Conservation (phyloP, 2,113 vertebrate genomes). For the Podarcis muralis region DNA sequence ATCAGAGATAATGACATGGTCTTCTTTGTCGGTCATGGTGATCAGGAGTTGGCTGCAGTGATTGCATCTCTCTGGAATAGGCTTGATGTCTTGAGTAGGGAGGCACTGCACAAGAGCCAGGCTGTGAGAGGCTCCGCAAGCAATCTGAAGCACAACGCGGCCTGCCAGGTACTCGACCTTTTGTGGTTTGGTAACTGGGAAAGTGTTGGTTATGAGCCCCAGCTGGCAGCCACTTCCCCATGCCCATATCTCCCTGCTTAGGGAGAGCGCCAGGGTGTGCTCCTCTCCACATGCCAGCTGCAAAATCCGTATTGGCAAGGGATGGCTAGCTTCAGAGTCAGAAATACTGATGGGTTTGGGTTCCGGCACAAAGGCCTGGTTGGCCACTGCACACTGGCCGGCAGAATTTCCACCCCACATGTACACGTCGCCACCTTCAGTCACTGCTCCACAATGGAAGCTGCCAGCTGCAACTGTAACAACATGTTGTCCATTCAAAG, state of each 20-base stretch:
- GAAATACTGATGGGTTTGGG: slow-evolving; percentile 84
- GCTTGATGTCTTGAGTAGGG: slow-evolving; percentile 79
- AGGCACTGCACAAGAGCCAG: slow-evolving; percentile 91
- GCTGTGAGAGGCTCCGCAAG: slow-evolving; percentile 91
- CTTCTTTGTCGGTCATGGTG: slow-evolving; percentile 98
- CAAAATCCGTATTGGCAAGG: slow-evolving; percentile 79
- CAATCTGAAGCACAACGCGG: slow-evolving; percentile 89
- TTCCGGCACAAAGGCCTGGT: slow-evolving; percentile 80
- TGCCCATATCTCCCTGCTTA: slow-evolving; percentile 90
- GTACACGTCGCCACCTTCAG: slow-evolving; percentile 86
- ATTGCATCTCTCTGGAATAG: slow-evolving; percentile 88
- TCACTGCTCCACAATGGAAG: slow-evolving; percentile 90
- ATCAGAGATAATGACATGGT: slow-evolving; percentile 98
- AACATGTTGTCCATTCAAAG: slow-evolving; percentile 83
- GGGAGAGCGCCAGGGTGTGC: slow-evolving; percentile 89
- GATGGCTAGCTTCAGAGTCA: slow-evolving; percentile 78
- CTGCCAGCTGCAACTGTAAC: slow-evolving; percentile 88
- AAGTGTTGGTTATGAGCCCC: slow-evolving; percentile 80
- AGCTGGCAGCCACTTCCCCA: slow-evolving; percentile 96
- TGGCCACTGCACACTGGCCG: slow-evolving; percentile 90
- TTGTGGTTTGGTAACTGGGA: slow-evolving; percentile 89
- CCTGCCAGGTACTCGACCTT: slow-evolving; percentile 91
- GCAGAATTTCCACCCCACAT: slow-evolving; percentile 95
- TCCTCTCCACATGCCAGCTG: slow-evolving; percentile 92
- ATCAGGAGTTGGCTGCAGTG: slow-evolving; percentile 94